Base-by-base conservation (phyloP, 2,113 vertebrate genomes). In the Neolamprologus fasciatus region DNA sequence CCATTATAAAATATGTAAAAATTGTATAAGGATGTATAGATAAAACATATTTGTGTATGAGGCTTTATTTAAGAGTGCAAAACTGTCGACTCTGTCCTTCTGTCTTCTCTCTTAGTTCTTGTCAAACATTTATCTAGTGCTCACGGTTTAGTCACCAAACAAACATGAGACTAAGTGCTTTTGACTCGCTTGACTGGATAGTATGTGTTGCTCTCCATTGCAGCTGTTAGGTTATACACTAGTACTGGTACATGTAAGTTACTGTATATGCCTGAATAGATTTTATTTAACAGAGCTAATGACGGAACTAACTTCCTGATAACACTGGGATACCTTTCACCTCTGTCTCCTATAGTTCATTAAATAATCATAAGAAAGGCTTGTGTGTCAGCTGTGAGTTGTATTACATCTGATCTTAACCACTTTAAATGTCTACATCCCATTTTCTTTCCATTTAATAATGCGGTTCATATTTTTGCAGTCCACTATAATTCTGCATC, bases 391-490 rank as follows among this genome's bases (percentile, higher is more conserved):
- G 7, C 50, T 80, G 63, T 26, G 37, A 31, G 31, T 76, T 58
- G 31, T 42, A 57, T 66, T 61, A 53, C 23, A 84, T 84, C 14
- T 11, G 33, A 37, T 86, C 26, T 66, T 76, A 51, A 12, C 68
- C 21, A 71, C 21, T 80, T 9, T 66, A 50, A 54, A 63, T 51
- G 42, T 87, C 33, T 28, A 80, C 33, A 79, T 83, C 61, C 79
- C 47, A 57, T 28, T 82, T 40, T 21, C 14, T 37, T 33, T 81
- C 33, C 35, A 63, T 47, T 13, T 80, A 35, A 42, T 73, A 35
- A 28, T 82, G 76, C 86, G 90, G 83, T 86, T 92, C 92, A 93
- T 92, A 93, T 88, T 90, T 89, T 95, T 96, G 94, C 96, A 96
- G 95, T 91, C 87, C 84, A 86, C 82, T 87, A 51, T 86, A 88